Evolutionary conservation across 2,113 vertebrate species (phyloP).

Genomic region (Callipepla californica): DNA sequence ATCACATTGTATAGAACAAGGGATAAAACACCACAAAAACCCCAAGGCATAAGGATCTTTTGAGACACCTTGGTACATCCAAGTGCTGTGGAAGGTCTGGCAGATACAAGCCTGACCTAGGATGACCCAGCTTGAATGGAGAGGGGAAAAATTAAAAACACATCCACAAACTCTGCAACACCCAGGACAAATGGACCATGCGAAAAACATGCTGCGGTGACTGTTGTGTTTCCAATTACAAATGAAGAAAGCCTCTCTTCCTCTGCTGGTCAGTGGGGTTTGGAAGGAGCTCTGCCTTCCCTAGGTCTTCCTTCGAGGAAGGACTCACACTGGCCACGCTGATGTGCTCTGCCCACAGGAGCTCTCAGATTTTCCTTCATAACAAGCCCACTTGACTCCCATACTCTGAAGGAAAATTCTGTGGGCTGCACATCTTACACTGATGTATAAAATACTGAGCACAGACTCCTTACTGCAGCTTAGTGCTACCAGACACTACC

Average conservation of each 20-base stretch:
- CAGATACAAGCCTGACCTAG: neutral
- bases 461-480: neutral
- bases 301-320: constrained; percentile 26
- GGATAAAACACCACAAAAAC: neutral
- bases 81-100: neutral
- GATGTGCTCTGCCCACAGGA: rapidly evolving
- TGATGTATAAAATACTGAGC: neutral
- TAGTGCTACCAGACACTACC: neutral
- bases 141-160: neutral
- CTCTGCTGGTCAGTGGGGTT: neutral
- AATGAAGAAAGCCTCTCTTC: neutral
- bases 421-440: neutral
- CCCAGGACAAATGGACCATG: neutral
- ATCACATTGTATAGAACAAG: neutral
- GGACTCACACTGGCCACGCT: neutral
- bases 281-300: neutral
- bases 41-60: neutral
- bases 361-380: rapidly evolving
- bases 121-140: neutral
- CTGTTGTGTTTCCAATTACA: constrained; percentile 15
- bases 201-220: neutral
- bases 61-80: neutral
- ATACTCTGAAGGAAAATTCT: neutral
- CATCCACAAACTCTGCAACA: neutral
- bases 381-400: neutral